Conservation (phyloP, 2,113 vertebrate genomes). For the Archilochus colubris region DNA sequence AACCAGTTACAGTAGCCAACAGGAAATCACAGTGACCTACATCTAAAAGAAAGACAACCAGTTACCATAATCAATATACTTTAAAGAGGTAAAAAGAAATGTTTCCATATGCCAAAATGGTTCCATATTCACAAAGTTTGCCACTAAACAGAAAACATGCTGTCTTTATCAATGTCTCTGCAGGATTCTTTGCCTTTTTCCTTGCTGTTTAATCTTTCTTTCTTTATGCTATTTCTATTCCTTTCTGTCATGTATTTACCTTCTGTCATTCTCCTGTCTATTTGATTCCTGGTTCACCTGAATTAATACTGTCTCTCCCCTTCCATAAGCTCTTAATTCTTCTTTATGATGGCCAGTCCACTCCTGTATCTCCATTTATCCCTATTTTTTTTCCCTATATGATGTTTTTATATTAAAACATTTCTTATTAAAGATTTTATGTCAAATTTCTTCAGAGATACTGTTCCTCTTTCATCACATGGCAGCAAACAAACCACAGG, state of each 20-base stretch:
- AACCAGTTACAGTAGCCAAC: constrained; percentile 71
- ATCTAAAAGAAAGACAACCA: constrained; percentile 70
- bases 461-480: background rate
- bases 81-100: constrained; percentile 71
- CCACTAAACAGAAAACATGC: constrained; percentile 72
- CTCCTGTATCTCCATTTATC: background rate
- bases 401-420: background rate
- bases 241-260: background rate
- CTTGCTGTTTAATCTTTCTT: background rate
- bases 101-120: constrained; percentile 75
- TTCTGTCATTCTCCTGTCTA: constrained; percentile 15
- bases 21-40: constrained; percentile 66
- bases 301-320: background rate
- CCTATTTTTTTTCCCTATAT: background rate
- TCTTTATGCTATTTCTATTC: constrained; percentile 3
- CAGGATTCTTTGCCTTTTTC: background rate
- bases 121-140: constrained; percentile 70
- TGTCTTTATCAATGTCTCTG: constrained; percentile 22
- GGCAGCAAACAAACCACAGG: background rate
- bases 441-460: constrained; percentile 30
- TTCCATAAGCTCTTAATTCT: background rate
- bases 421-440: constrained; percentile 38
- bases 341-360: constrained; percentile 7
- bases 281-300: constrained; percentile 10
- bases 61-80: constrained; percentile 75